These are phyloP conservation scores for Corythaeola cristata DNA, from an alignment of 2,113 vertebrate genomes.

Conservation along the genomic window DNA sequence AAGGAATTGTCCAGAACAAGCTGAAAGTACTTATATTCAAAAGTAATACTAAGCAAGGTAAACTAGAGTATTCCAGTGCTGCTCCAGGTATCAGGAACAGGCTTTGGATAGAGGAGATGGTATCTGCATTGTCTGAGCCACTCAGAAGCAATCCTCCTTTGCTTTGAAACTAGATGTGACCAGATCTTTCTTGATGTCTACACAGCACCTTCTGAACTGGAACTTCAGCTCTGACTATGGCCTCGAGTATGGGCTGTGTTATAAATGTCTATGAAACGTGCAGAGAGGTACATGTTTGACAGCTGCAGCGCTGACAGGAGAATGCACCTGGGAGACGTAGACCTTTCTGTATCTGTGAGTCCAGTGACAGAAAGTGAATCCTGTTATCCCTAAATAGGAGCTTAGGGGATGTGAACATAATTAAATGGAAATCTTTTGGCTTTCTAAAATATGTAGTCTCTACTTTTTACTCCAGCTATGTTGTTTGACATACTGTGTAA, in stretches of 20 bases:
- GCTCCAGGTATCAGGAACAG: neutral
- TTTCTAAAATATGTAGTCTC: neutral
- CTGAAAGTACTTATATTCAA: neutral
- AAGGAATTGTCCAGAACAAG: neutral
- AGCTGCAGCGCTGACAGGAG: neutral
- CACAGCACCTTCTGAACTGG: neutral
- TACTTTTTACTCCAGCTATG: neutral
- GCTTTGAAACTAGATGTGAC: neutral
- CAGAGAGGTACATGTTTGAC: neutral
- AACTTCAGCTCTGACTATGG: neutral
- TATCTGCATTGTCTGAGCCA: neutral
- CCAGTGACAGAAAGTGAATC: neutral
- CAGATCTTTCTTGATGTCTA: neutral
- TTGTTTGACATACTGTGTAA: constrained; percentile 47
- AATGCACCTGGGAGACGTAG: neutral
- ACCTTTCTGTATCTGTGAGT: neutral
- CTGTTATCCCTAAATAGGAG: neutral
- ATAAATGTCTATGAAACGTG: neutral
- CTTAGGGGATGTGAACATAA: neutral
- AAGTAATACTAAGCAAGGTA: neutral
- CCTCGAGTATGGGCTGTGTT: neutral
- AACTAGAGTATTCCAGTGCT: neutral
- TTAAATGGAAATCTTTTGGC: constrained; percentile 1
- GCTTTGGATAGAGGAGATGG: neutral
- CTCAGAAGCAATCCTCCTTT: neutral